Base-by-base conservation (phyloP, 2,888 invertebrate species). In the Endomychus coccineus region DNA sequence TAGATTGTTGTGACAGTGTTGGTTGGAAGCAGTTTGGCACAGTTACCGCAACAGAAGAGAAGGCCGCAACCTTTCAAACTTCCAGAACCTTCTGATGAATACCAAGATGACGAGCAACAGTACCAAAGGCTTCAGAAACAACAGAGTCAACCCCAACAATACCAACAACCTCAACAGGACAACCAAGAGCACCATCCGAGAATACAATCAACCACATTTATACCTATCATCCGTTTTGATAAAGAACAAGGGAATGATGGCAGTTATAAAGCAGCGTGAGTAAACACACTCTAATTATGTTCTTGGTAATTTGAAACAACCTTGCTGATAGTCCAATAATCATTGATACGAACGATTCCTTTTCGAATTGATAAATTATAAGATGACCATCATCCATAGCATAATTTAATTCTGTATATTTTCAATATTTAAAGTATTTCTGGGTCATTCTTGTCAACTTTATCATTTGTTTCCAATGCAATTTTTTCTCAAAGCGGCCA, bases 221-320 rank as follows among this genome's bases (percentile, higher is more conserved):
- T 87, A 50, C 87, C 87, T 11, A 87, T 87, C 58, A 74, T 87
- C 42, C 73, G 77, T 48, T 86, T 84, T 62, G 83, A 85, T 56
- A 86, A 87, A 58, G 83, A 85, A 59, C 86, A 87, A 58, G 83
- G 81, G 45, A 79, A 77, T 46, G 86, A 85, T 66, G 87, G 87
- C 54, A 85, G 84, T 57, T 87, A 87, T 64, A 84, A 83, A 66
- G 79, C 85, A 40, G 64, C 82, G 83, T 82, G 69, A 71, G 75
- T 70, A 43, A 6, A 30, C n/a, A 29, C 13, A 34, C 10, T 3
- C 21, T 19, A 7, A 19, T 19, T 19, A n/a, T 19, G n/a, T n/a
- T n/a, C n/a, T n/a, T n/a, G n/a, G n/a, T n/a, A n/a, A n/a, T n/a
- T n/a, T n/a, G n/a, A n/a, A n/a, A n/a, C n/a, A n/a, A n/a, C n/a